Evolutionary conservation across 2,888 invertebrate species (phyloP).

Genomic region (Philhelius pedissequus): DNA sequence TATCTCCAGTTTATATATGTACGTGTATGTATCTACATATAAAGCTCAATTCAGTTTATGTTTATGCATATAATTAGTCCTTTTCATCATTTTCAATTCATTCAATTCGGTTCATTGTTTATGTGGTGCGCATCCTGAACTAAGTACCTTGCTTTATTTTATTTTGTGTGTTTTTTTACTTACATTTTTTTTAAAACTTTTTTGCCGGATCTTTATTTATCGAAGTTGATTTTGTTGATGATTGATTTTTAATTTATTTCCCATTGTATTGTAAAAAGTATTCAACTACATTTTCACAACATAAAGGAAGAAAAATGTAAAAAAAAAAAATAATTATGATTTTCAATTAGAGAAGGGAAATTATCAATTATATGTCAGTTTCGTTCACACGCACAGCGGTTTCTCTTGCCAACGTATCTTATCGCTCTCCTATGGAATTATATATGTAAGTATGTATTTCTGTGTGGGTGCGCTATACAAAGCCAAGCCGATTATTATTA

Average conservation of each 20-base stretch:
- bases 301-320: background rate
- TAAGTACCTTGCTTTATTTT: conserved; percentile 9
- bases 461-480: background rate
- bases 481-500: conserved; percentile 36
- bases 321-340: conserved; percentile 23
- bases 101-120: conserved; percentile 35
- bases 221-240: conserved; percentile 49
- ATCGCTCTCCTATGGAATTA: background rate
- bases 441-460: background rate
- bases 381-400: conserved; percentile 2
- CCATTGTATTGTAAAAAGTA: conserved; percentile 27
- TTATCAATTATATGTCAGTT: conserved; percentile 58
- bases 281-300: background rate
- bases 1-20: no score
- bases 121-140: conserved; percentile 10
- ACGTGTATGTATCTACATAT: background rate
- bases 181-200: background rate
- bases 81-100: conserved; percentile 43
- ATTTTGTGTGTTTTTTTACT: background rate
- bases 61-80: conserved; percentile 51
- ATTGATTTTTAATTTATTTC: conserved; percentile 65
- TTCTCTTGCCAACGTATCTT: conserved; percentile 1
- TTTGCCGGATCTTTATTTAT: background rate
- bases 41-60: background rate
- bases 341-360: conserved; percentile 61